Conservation (phyloP, 1,140 invertebrate species). For the Caenorhabditis brenneri region DNA sequence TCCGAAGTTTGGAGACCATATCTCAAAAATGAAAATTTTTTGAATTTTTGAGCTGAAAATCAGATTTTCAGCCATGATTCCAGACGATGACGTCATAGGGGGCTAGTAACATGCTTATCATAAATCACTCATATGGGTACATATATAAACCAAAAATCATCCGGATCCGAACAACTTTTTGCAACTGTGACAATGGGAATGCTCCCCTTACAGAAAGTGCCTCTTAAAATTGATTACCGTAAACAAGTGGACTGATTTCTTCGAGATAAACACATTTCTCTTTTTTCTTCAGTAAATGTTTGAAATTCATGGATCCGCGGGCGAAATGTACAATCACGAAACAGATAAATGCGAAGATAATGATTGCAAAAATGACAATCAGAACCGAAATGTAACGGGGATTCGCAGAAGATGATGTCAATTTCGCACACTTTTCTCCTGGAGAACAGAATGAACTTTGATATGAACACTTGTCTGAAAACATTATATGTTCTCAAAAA, state of each 20-base stretch:
- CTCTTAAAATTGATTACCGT: conserved; percentile 56
- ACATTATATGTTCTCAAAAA: background rate
- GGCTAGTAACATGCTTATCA: too few relatives aligned
- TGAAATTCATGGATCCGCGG: conserved; percentile 57
- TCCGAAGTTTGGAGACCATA: too few relatives aligned
- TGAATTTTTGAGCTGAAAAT: too few relatives aligned
- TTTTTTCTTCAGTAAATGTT: conserved; percentile 61
- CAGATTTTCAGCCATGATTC: too few relatives aligned
- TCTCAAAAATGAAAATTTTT: too few relatives aligned
- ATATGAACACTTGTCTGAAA: conserved; percentile 60
- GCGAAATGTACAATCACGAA: conserved; percentile 41
- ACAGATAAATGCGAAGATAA: conserved; percentile 42
- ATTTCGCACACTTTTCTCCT: conserved; percentile 37
- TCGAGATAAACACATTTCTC: conserved; percentile 56
- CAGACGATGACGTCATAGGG: too few relatives aligned
- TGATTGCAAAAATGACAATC: background rate
- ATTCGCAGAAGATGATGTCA: background rate
- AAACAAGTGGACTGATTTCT: conserved; percentile 63
- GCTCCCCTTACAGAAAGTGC: too few relatives aligned
- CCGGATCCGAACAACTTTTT: too few relatives aligned
- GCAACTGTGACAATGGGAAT: too few relatives aligned
- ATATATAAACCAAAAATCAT: too few relatives aligned
- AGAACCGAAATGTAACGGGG: conserved; percentile 18
- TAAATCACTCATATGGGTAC: too few relatives aligned
- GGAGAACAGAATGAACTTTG: conserved; percentile 63